These are phyloP conservation scores for Plotosus lineatus DNA, from an alignment of 2,113 vertebrate genomes.

Conservation along the genomic window DNA sequence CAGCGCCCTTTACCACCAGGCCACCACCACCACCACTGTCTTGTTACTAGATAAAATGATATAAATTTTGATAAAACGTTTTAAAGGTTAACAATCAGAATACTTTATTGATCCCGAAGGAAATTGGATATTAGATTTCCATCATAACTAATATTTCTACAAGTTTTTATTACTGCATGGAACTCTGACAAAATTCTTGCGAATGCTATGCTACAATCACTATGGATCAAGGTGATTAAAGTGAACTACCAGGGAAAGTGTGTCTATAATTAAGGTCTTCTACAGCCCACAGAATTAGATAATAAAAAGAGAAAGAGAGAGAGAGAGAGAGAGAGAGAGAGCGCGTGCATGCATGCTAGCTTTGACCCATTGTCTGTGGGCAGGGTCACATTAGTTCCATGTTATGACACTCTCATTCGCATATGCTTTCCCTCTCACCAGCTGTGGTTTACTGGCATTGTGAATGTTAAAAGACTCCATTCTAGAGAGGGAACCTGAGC, in stretches of 20 bases:
- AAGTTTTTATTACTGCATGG: not conserved
- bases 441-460: slow-evolving; percentile 50
- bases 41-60: not conserved
- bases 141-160: not conserved
- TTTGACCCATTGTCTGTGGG: slow-evolving; percentile 36
- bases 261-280: slow-evolving; percentile 25
- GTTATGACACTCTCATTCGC: slow-evolving; percentile 30
- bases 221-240: not conserved
- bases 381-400: slow-evolving; percentile 36
- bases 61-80: not conserved
- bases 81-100: too few species aligned
- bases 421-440: slow-evolving; percentile 19
- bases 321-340: slow-evolving; percentile 46
- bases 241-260: not conserved
- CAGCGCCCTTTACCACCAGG: too few species aligned
- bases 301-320: not conserved
- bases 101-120: too few species aligned
- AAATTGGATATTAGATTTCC: not conserved
- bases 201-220: not conserved
- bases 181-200: not conserved
- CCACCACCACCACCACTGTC: too few species aligned
- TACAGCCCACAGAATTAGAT: slow-evolving; percentile 18
- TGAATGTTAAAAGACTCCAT: slow-evolving; percentile 34
- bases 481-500: slow-evolving; percentile 50
- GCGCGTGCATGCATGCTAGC: slow-evolving; percentile 34